Conservation (phyloP, 2,888 invertebrate species). For the Copidosoma aretas region DNA sequence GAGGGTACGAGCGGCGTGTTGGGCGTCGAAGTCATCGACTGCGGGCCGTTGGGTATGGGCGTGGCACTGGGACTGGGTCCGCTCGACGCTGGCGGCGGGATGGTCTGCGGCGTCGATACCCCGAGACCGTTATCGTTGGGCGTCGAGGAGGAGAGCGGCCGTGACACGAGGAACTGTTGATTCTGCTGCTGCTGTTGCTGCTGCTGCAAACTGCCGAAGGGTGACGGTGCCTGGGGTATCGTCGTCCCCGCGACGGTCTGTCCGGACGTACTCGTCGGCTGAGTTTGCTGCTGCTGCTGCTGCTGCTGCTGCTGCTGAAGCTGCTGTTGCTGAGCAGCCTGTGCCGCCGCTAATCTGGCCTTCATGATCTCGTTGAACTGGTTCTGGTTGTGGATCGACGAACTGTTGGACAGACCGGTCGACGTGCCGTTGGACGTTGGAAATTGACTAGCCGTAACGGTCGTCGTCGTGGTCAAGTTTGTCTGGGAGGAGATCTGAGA, state of each 20-base stretch:
- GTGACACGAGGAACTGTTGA: slow-evolving; percentile 63
- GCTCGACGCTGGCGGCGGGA: slow-evolving; percentile 60
- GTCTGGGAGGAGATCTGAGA: slow-evolving; percentile 71
- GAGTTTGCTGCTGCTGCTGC: slow-evolving; percentile 52
- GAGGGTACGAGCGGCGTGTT: slow-evolving; percentile 63
- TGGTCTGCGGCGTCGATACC: slow-evolving; percentile 65
- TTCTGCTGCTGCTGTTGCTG: slow-evolving; percentile 65
- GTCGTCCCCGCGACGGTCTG: slow-evolving; percentile 53
- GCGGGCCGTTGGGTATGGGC: slow-evolving; percentile 59
- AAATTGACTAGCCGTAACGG: slow-evolving; percentile 66
- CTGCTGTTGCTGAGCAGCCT: slow-evolving; percentile 49
- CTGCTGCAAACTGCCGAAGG: slow-evolving; percentile 63
- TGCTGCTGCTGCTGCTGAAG: slow-evolving; percentile 53
- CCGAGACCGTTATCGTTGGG: slow-evolving; percentile 55
- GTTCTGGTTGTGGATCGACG: slow-evolving; percentile 65
- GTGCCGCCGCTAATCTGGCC: slow-evolving; percentile 63
- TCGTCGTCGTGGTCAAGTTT: slow-evolving; percentile 65
- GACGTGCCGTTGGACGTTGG: slow-evolving; percentile 69
- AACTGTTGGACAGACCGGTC: slow-evolving; percentile 59
- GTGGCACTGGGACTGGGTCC: slow-evolving; percentile 57
- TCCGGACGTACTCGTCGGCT: slow-evolving; percentile 58
- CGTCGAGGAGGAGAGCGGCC: slow-evolving; percentile 57
- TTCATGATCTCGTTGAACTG: slow-evolving; percentile 70
- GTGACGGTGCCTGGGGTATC: slow-evolving; percentile 66
- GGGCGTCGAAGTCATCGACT: slow-evolving; percentile 61